A percentile compares a stretch with the other conserved stretches of the same genome.
These are phyloP conservation scores for Colletes collaris DNA, from an alignment of 2,888 invertebrate species.

Conservation along the genomic window DNA sequence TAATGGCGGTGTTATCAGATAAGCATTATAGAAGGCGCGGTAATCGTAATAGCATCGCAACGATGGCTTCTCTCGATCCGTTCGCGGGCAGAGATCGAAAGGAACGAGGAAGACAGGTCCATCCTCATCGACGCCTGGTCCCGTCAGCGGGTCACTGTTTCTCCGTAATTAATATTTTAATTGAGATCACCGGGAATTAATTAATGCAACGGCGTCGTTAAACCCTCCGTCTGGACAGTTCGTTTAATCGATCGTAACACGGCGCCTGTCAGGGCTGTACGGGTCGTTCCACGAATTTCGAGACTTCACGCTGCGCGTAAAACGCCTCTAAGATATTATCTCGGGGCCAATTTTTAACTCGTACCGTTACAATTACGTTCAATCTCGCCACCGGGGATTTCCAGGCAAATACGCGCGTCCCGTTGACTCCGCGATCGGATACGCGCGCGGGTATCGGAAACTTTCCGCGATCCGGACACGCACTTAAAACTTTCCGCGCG, in stretches of 20 bases:
- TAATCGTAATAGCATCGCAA: constrained; percentile 82
- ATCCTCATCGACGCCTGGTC: constrained; percentile 51
- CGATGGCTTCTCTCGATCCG: constrained; percentile 70
- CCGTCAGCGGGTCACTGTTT: constrained; percentile 75
- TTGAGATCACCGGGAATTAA: constrained; percentile 81
- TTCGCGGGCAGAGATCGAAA: constrained; percentile 24
- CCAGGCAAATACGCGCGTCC: background rate
- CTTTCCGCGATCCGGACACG: constrained; percentile 47
- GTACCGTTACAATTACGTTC: constrained; percentile 45
- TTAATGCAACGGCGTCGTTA: constrained; percentile 77
- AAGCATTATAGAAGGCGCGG: constrained; percentile 77
- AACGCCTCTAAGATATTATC: constrained; percentile 45
- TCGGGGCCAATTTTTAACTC: constrained; percentile 29
- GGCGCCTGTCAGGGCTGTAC: constrained; percentile 79
- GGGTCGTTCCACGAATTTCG: constrained; percentile 82
- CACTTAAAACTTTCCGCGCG: constrained; percentile 58
- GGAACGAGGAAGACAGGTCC: constrained; percentile 12
- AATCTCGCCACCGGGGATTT: no score
- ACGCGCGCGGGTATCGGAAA: constrained; percentile 5
- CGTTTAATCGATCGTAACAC: constrained; percentile 73
- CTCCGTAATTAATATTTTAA: constrained; percentile 81
- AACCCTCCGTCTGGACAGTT: constrained; percentile 61
- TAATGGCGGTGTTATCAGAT: constrained; percentile 79
- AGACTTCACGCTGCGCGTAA: constrained; percentile 51
- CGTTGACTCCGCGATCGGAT: background rate